These are phyloP conservation scores for Cetonia aurata DNA, from an alignment of 2,888 invertebrate genomes.

Conservation along the genomic window DNA sequence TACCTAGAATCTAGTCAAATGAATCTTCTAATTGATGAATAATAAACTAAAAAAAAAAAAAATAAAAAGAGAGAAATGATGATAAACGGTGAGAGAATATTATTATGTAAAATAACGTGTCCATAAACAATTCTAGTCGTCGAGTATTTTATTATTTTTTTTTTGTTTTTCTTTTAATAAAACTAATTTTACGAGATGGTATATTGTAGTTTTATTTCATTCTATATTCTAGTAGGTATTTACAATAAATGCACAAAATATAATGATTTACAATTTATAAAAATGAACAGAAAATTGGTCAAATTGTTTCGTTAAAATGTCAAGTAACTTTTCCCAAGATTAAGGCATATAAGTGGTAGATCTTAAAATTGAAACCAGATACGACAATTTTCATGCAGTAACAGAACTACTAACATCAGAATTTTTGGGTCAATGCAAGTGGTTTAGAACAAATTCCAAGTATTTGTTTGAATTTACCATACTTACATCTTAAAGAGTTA, in stretches of 20 bases:
- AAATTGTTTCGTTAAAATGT: too few relatives aligned
- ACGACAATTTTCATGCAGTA: too few relatives aligned
- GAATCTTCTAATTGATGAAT: slow-evolving; percentile 53
- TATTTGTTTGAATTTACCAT: too few relatives aligned
- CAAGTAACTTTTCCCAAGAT: not conserved
- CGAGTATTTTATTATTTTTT: slow-evolving; percentile 56
- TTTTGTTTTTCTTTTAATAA: slow-evolving; percentile 52
- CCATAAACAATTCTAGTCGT: slow-evolving; percentile 65
- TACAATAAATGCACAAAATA: slow-evolving; percentile 1
- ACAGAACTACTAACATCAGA: too few relatives aligned
- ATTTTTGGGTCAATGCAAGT: too few relatives aligned
- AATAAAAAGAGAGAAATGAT: slow-evolving; percentile 18
- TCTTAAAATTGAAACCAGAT: too few relatives aligned
- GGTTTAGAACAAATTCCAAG: too few relatives aligned
- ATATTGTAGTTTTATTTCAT: slow-evolving; percentile 33
- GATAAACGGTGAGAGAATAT: slow-evolving; percentile 54
- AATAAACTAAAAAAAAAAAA: not conserved
- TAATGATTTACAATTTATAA: not conserved
- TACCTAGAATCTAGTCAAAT: slow-evolving; percentile 63
- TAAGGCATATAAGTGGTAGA: too few relatives aligned
- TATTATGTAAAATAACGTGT: slow-evolving; percentile 48
- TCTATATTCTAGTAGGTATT: not conserved
- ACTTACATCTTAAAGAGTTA: too few relatives aligned
- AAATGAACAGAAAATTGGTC: too few relatives aligned
- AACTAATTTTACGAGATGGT: slow-evolving; percentile 54